Percentiles rank a stretch among this genome's conserved stretches.
Conservation (phyloP, 2,113 vertebrate species). For the Siniperca knerii region DNA sequence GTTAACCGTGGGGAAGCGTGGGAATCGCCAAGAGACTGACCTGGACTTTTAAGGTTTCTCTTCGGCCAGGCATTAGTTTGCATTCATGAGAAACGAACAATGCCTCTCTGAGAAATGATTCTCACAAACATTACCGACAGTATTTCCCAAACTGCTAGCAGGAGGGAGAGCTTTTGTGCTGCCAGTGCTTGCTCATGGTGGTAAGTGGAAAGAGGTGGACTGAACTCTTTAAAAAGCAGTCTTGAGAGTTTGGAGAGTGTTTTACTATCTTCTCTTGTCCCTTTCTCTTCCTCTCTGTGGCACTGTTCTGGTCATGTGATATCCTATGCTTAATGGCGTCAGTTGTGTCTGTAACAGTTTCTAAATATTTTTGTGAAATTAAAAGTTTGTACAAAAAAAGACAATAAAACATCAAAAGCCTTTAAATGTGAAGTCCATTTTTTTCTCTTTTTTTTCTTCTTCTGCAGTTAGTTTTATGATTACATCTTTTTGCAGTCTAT, state of each 20-base stretch:
- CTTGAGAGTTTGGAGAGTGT: slow-evolving; percentile 45
- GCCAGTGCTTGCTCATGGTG: neutral
- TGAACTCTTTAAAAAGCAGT: slow-evolving; percentile 16
- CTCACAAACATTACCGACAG: slow-evolving; percentile 4
- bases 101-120: neutral
- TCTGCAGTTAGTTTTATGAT: slow-evolving; percentile 37
- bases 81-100: slow-evolving; percentile 13
- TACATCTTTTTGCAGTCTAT: slow-evolving; percentile 49
- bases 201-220: slow-evolving; percentile 7
- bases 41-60: slow-evolving; percentile 18
- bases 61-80: slow-evolving; percentile 25
- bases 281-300: slow-evolving; percentile 55
- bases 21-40: slow-evolving; percentile 4
- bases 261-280: slow-evolving; percentile 42
- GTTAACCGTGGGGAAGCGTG: neutral
- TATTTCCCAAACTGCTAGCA: slow-evolving; percentile 16
- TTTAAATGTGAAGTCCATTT: slow-evolving; percentile 6
- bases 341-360: slow-evolving; percentile 76
- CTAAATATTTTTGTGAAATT: slow-evolving; percentile 83
- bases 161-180: neutral
- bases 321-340: slow-evolving; percentile 72
- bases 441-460: neutral
- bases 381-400: slow-evolving; percentile 79
- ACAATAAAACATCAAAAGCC: slow-evolving; percentile 72
- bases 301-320: slow-evolving; percentile 78